phyloP scores from a whole-genome alignment of 2,888 invertebrate species.

The Agrotis exclamationis region DNA sequence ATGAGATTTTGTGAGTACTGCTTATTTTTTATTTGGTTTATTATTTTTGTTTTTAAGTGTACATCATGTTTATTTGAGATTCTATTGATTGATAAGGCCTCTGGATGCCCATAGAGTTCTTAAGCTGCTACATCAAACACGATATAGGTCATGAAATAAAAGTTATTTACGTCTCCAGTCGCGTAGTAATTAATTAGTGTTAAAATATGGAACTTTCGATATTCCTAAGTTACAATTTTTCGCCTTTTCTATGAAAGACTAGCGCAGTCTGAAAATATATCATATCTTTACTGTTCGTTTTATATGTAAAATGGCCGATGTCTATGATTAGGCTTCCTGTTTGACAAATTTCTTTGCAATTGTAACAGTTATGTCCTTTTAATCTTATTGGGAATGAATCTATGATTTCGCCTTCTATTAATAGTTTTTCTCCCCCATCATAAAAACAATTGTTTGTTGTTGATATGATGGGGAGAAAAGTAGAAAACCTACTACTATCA shows the following conservation, averaged over 20 bases:
- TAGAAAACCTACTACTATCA: no score
- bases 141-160: no score
- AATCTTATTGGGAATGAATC: neutral
- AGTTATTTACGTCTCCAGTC: no score
- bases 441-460: no score
- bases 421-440: neutral
- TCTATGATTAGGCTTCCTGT: neutral
- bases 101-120: neutral
- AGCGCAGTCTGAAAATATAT: neutral
- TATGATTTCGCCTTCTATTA: neutral
- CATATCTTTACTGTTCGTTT: neutral
- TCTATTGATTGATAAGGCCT: neutral
- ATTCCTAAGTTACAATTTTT: no score
- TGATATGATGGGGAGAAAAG: no score
- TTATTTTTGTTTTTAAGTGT: slow-evolving; percentile 27
- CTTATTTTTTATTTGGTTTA: slow-evolving; percentile 46
- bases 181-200: no score
- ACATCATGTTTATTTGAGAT: slow-evolving; percentile 4
- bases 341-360: neutral
- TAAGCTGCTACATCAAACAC: no score
- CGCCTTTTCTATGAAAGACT: no score
- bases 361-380: neutral
- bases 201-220: no score
- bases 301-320: neutral
- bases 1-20: slow-evolving; percentile 88